Conservation (phyloP, 2,797 vertebrate species). For the Macroramphosus scolopax region DNA sequence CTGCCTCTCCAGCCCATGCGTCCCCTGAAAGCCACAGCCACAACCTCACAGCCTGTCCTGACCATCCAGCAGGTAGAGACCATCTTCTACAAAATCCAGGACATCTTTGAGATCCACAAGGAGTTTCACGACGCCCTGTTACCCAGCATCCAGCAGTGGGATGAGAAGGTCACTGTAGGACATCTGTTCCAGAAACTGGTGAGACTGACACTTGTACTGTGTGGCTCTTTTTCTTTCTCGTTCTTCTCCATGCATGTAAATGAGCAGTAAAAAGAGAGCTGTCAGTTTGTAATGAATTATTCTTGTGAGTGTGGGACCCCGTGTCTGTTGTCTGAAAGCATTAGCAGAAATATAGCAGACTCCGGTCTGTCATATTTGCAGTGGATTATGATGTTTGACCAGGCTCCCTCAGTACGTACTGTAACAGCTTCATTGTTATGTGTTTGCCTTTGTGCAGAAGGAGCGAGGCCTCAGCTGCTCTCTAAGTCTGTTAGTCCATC, state of each 20-base stretch:
- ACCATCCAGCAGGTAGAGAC: conserved; percentile 94
- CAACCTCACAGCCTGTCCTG: conserved; percentile 93
- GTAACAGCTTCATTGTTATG: conserved; percentile 12
- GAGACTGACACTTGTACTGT: conserved; percentile 39
- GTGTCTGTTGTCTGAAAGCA: conserved; percentile 15
- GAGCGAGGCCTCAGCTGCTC: too few relatives aligned
- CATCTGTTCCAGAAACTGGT: conserved; percentile 98
- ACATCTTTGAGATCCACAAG: conserved; percentile 96
- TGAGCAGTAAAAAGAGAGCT: too few relatives aligned
- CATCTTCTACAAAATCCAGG: conserved; percentile 98
- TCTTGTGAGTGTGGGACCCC: background rate
- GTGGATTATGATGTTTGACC: conserved; percentile 23
- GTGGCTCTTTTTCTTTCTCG: conserved; percentile 1
- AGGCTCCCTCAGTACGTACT: too few relatives aligned
- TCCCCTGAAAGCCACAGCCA: conserved; percentile 92
- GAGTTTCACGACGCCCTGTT: conserved; percentile 93
- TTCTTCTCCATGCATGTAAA: too few relatives aligned
- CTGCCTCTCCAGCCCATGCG: conserved; percentile 87
- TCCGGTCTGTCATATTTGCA: conserved; percentile 21
- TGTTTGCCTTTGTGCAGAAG: too few relatives aligned
- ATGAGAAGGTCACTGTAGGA: conserved; percentile 93
- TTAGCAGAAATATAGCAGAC: conserved; percentile 25
- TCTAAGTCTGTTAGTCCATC: too few relatives aligned
- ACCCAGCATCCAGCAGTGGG: conserved; percentile 95
- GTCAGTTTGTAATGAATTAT: conserved; percentile 34